These are phyloP conservation scores for Drosophila acutilabella DNA, from an alignment of 2,888 invertebrate genomes.

Conservation along the genomic window DNA sequence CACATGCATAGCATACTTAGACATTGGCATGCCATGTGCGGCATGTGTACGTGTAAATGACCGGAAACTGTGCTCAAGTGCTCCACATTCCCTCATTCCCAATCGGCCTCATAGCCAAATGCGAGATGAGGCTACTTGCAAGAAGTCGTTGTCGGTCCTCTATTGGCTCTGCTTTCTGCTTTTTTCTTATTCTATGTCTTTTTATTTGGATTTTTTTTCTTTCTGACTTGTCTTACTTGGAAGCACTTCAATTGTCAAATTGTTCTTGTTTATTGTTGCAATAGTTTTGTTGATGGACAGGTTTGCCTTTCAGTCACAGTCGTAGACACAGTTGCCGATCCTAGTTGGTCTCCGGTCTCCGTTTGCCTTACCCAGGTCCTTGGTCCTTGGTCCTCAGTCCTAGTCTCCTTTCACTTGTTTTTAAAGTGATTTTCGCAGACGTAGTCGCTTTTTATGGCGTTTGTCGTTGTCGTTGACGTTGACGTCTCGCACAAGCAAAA, in stretches of 20 bases:
- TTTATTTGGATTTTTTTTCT: conserved; percentile 2
- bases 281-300: conserved; percentile 79
- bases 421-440: conserved; percentile 77
- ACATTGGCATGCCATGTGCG: conserved; percentile 56
- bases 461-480: conserved; percentile 57
- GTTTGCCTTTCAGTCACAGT: conserved; percentile 55
- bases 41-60: conserved; percentile 79
- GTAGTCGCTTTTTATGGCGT: conserved; percentile 75
- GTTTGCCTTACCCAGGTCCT: not conserved
- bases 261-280: conserved; percentile 80
- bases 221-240: conserved; percentile 28
- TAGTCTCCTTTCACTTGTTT: conserved; percentile 73
- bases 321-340: conserved; percentile 1
- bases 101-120: conserved; percentile 22
- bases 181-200: conserved; percentile 1
- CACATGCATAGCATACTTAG: conserved; percentile 17
- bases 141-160: conserved; percentile 33
- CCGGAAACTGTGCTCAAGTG: conserved; percentile 82
- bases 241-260: conserved; percentile 80
- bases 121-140: conserved; percentile 56
- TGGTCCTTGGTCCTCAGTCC: conserved; percentile 13
- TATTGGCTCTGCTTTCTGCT: conserved; percentile 11
- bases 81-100: conserved; percentile 44
- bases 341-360: conserved; percentile 4
- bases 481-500: conserved; percentile 66